Percentiles rank a stretch among this genome's conserved stretches.
Conservation (phyloP, 2,888 invertebrate genomes). For the Tortricodes alternella region DNA sequence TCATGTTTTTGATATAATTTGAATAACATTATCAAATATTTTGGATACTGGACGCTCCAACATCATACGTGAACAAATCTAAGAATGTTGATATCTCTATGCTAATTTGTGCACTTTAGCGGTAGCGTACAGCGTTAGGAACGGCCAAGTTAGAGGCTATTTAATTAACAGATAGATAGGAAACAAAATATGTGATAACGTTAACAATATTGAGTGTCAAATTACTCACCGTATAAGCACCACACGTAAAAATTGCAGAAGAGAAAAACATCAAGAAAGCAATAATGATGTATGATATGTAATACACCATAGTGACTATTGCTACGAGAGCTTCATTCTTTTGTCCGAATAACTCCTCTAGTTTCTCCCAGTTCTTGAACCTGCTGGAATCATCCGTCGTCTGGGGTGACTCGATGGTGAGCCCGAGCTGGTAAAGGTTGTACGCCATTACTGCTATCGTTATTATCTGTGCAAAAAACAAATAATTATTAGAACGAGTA, state of each 20-base stretch:
- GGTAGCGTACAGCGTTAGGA: too few relatives aligned
- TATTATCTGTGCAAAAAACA: conserved; percentile 56
- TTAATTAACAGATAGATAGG: too few relatives aligned
- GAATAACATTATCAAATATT: too few relatives aligned
- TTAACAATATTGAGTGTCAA: too few relatives aligned
- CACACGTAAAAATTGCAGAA: conserved; percentile 61
- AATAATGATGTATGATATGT: conserved; percentile 59
- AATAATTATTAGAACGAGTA: neutral
- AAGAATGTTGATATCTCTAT: too few relatives aligned
- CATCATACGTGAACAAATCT: too few relatives aligned
- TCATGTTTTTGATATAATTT: too few relatives aligned
- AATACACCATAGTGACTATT: conserved; percentile 60
- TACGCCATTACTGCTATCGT: conserved; percentile 65
- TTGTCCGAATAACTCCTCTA: conserved; percentile 66
- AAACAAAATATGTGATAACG: neutral
- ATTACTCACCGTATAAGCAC: conserved; percentile 64
- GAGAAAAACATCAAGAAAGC: conserved; percentile 63
- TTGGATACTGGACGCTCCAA: too few relatives aligned
- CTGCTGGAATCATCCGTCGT: conserved; percentile 56
- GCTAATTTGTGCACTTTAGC: too few relatives aligned
- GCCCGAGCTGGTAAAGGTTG: conserved; percentile 61
- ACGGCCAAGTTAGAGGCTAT: too few relatives aligned
- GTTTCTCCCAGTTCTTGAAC: conserved; percentile 63
- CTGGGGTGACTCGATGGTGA: conserved; percentile 55
- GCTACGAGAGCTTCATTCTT: conserved; percentile 56